These are phyloP conservation scores for Rhagologus leucostigma DNA, from an alignment of 2,113 vertebrate species.

Conservation along the genomic window DNA sequence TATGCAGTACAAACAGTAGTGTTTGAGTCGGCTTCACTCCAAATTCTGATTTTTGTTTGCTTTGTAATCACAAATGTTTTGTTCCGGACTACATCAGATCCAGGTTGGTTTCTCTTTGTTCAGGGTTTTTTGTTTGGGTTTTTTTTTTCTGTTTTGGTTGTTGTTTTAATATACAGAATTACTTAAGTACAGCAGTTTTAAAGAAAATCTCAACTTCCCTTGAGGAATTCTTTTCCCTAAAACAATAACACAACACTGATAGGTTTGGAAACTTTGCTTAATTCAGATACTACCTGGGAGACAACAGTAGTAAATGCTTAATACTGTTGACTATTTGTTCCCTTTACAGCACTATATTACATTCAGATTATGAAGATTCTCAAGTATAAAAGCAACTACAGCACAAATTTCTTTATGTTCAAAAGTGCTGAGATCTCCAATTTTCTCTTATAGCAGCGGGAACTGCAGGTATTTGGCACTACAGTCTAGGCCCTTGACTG, in stretches of 20 bases:
- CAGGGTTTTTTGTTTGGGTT: background rate
- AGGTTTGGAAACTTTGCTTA: background rate
- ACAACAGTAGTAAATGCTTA: background rate
- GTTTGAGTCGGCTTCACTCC: background rate
- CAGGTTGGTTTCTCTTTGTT: background rate
- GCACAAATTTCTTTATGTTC: background rate
- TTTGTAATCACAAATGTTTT: conserved; percentile 14
- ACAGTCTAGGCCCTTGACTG: background rate
- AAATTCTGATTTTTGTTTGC: background rate
- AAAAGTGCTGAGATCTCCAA: background rate
- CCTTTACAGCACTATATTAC: background rate
- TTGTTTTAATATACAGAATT: background rate
- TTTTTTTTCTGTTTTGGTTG: background rate
- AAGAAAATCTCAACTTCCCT: background rate
- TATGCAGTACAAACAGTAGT: background rate
- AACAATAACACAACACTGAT: background rate
- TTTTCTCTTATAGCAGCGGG: background rate
- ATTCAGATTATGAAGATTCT: background rate
- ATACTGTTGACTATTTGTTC: background rate
- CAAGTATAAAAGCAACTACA: background rate
- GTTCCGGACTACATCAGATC: background rate
- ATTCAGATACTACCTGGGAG: background rate
- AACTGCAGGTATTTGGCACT: background rate
- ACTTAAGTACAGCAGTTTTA: background rate
- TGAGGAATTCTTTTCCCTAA: background rate